Conservation (phyloP, 2,888 invertebrate species). For the Luperina testacea region DNA sequence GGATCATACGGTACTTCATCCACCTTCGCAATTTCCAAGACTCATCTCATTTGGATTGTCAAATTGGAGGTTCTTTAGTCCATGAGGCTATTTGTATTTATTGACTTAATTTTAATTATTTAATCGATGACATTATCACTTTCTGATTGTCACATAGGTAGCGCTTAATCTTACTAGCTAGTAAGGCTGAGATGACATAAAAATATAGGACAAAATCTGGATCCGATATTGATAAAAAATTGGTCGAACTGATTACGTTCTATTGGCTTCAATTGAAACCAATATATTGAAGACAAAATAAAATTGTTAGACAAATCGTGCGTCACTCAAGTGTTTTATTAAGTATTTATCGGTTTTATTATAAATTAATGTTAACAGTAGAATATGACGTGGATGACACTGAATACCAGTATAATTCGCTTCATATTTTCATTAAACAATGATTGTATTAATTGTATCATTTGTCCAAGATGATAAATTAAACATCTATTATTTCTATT, state of each 20-base stretch:
- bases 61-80: not conserved
- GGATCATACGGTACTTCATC: slow-evolving; percentile 15
- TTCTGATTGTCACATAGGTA: not conserved
- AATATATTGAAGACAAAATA: slow-evolving; percentile 75
- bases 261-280: slow-evolving; percentile 81
- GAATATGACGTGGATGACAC: not conserved
- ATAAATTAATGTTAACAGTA: slow-evolving; percentile 11
- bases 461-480: not conserved
- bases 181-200: not conserved
- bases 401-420: slow-evolving; percentile 14
- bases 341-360: slow-evolving; percentile 44
- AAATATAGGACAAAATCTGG: slow-evolving; percentile 43
- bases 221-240: slow-evolving; percentile 61
- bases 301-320: slow-evolving; percentile 73
- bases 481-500: not conserved
- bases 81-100: not conserved
- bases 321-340: slow-evolving; percentile 64
- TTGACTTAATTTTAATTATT: not conserved
- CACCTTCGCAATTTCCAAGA: slow-evolving; percentile 2
- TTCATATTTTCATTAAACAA: slow-evolving; percentile 14
- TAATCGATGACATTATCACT: not conserved
- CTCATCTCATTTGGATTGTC: slow-evolving; percentile 15
- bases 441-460: not conserved
- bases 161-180: not conserved
- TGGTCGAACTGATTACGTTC: slow-evolving; percentile 69